Conservation (phyloP, 2,113 vertebrate genomes). For the Setophaga kirtlandii region DNA sequence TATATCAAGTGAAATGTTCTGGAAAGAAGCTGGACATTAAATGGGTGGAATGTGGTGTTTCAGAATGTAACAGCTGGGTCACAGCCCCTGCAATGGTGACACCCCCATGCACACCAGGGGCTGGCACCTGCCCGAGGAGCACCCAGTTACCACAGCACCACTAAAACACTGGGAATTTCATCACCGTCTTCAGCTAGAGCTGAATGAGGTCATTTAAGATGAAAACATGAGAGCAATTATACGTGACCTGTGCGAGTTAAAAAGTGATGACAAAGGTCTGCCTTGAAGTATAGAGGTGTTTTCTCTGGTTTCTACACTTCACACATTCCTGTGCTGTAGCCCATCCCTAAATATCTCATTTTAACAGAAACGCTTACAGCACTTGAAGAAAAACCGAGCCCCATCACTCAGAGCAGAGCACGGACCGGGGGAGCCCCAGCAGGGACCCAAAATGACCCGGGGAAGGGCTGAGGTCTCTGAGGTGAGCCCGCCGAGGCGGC, state of each 20-base stretch:
- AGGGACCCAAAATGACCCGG: rapidly evolving
- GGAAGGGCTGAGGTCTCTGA: neutral
- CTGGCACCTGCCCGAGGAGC: neutral
- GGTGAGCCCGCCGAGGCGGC: rapidly evolving
- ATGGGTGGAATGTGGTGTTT: rapidly evolving
- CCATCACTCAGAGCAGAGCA: rapidly evolving
- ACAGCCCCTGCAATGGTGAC: neutral
- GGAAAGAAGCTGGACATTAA: neutral
- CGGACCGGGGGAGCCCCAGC: rapidly evolving
- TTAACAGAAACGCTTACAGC: rapidly evolving
- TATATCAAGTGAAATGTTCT: neutral
- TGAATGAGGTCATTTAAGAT: neutral
- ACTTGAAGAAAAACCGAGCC: neutral
- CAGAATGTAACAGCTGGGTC: neutral
- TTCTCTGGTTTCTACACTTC: neutral
- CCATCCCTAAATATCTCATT: neutral
- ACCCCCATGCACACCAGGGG: neutral
- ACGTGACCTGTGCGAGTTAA: neutral
- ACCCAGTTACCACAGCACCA: neutral
- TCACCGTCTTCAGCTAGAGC: neutral
- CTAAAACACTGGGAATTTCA: neutral
- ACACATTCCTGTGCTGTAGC: neutral
- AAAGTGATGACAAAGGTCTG: neutral
- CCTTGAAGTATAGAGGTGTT: rapidly evolving
- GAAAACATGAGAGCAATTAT: neutral